Evolutionary conservation across 2,113 vertebrate genomes (phyloP).

Genomic region (Trogon melanurus): DNA sequence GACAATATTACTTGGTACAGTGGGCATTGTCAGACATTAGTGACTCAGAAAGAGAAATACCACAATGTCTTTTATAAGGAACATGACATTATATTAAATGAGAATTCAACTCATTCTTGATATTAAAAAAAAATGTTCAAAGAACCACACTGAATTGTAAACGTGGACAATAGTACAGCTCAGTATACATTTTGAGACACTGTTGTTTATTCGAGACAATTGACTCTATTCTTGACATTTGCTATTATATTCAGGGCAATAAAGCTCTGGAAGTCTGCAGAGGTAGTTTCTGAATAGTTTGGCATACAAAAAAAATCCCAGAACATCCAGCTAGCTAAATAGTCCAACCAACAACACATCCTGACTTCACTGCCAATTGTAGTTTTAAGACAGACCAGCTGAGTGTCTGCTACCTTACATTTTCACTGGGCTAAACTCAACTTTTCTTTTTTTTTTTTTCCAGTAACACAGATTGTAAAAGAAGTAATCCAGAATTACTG

Average conservation of each 20-base stretch:
- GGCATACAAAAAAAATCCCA: not conserved
- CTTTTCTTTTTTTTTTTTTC: not conserved
- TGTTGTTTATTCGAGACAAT: not conserved
- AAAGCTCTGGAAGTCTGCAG: not conserved
- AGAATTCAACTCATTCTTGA: not conserved
- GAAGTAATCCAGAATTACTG: not conserved
- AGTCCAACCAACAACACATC: not conserved
- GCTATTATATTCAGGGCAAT: not conserved
- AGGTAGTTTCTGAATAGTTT: not conserved
- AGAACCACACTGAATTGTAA: not conserved
- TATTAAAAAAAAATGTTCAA: not conserved
- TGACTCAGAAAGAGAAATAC: not conserved
- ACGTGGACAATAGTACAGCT: not conserved
- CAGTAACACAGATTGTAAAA: not conserved
- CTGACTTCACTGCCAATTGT: not conserved
- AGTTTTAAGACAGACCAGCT: not conserved
- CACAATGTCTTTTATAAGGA: not conserved
- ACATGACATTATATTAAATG: not conserved
- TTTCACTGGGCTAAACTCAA: not conserved
- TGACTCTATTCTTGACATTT: constrained; percentile 13
- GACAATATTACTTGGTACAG: not conserved
- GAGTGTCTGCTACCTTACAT: not conserved
- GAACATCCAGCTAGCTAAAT: not conserved
- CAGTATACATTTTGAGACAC: not conserved
- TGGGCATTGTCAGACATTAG: not conserved